phyloP scores from a whole-genome alignment of 2,113 vertebrate species.

The Menura novaehollandiae region DNA sequence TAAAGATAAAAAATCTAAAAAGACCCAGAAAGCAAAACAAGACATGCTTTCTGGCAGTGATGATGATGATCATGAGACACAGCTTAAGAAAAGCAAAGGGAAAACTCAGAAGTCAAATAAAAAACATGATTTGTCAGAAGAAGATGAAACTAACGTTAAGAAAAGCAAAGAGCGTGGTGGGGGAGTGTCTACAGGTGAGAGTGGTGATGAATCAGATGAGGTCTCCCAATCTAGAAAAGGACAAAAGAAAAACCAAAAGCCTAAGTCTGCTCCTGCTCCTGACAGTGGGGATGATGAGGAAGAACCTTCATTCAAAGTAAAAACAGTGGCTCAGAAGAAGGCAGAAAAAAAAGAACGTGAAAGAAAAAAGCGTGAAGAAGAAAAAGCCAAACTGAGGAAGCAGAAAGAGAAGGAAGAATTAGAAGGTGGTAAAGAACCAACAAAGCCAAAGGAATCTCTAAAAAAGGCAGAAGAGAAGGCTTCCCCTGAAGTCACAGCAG shows the following conservation, averaged over 20 bases:
- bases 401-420: constrained; percentile 86
- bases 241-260: constrained; percentile 85
- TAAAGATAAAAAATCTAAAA: constrained; percentile 74
- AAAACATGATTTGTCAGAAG: constrained; percentile 62
- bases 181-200: constrained; percentile 64
- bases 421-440: constrained; percentile 76
- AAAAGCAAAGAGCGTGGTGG: constrained; percentile 57
- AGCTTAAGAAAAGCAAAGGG: constrained; percentile 74
- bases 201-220: constrained; percentile 77
- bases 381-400: constrained; percentile 82
- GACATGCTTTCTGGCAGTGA: constrained; percentile 76
- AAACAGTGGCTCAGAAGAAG: constrained; percentile 96
- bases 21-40: constrained; percentile 63
- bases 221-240: constrained; percentile 74
- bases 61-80: constrained; percentile 73
- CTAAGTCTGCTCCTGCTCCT: constrained; percentile 66
- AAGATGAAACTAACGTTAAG: constrained; percentile 64
- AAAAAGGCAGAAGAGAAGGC: constrained; percentile 62
- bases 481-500: constrained; percentile 11
- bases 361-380: constrained; percentile 90
- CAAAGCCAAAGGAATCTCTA: constrained; percentile 60
- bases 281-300: constrained; percentile 82
- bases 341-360: constrained; percentile 98
- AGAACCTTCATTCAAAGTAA: constrained; percentile 84
- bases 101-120: constrained; percentile 78